These are phyloP conservation scores for Sarcophaga carnaria DNA, from an alignment of 2,888 invertebrate species.

Conservation along the genomic window DNA sequence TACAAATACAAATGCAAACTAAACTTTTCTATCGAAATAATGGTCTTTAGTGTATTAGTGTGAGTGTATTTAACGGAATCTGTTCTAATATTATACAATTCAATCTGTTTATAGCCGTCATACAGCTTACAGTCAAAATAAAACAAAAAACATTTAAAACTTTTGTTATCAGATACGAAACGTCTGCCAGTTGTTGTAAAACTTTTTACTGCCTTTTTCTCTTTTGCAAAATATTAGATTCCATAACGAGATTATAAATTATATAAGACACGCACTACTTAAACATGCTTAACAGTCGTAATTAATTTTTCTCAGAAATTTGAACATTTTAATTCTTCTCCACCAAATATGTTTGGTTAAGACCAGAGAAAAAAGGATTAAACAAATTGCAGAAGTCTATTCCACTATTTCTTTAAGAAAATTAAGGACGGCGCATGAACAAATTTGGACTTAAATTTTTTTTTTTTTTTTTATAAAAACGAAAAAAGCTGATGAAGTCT, in stretches of 20 bases:
- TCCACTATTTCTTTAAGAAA: no score
- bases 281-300: background rate
- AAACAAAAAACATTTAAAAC: slow-evolving; percentile 13
- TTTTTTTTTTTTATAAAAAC: no score
- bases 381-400: no score
- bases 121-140: background rate
- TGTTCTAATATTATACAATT: slow-evolving; percentile 42
- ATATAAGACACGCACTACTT: background rate
- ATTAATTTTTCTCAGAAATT: background rate
- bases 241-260: background rate
- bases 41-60: background rate
- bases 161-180: background rate
- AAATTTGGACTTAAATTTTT: no score
- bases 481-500: no score
- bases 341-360: background rate
- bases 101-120: slow-evolving; percentile 46
- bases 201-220: slow-evolving; percentile 9
- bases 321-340: background rate
- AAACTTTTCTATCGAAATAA: background rate
- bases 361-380: no score
- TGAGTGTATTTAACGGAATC: background rate
- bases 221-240: background rate
- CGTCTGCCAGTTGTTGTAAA: slow-evolving; percentile 36
- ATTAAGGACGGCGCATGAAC: no score
- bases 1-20: background rate